phyloP scores from a whole-genome alignment of 2,113 vertebrate genomes.

The Mastomys coucha region DNA sequence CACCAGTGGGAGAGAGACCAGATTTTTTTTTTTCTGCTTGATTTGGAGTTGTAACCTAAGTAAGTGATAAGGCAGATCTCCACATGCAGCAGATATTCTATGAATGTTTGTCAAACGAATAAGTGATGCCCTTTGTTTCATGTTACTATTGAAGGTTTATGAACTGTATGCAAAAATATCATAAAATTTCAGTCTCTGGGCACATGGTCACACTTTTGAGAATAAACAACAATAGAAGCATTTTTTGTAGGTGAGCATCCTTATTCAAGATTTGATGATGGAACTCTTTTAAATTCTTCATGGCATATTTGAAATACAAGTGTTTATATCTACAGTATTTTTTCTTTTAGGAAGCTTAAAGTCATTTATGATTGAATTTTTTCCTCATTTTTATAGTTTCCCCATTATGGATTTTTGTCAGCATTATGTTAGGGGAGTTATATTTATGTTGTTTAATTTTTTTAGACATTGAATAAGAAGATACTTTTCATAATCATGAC shows the following conservation, averaged over 20 bases:
- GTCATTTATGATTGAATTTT: not conserved
- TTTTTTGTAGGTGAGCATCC: not conserved
- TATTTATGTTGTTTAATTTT: not conserved
- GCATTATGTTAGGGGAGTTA: not conserved
- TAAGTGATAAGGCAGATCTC: not conserved
- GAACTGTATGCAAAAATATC: not conserved
- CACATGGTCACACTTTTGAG: not conserved
- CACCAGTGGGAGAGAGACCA: not conserved
- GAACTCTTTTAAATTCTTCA: not conserved
- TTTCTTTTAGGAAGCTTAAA: not conserved
- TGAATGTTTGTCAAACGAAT: not conserved
- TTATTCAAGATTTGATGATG: conserved; percentile 2
- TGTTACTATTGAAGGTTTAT: not conserved
- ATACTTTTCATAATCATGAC: not conserved
- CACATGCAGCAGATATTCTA: not conserved
- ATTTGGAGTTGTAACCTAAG: not conserved
- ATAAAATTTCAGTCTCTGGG: not conserved
- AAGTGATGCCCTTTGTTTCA: not conserved
- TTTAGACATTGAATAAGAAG: conserved; percentile 15
- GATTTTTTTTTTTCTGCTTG: not conserved
- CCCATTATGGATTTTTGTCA: not conserved
- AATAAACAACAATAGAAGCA: not conserved
- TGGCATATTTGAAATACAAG: not conserved
- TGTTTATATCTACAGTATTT: not conserved
- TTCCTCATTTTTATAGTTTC: not conserved